Base-by-base conservation (phyloP, 2,797 vertebrate species). In the Anisognathus igniventris region DNA sequence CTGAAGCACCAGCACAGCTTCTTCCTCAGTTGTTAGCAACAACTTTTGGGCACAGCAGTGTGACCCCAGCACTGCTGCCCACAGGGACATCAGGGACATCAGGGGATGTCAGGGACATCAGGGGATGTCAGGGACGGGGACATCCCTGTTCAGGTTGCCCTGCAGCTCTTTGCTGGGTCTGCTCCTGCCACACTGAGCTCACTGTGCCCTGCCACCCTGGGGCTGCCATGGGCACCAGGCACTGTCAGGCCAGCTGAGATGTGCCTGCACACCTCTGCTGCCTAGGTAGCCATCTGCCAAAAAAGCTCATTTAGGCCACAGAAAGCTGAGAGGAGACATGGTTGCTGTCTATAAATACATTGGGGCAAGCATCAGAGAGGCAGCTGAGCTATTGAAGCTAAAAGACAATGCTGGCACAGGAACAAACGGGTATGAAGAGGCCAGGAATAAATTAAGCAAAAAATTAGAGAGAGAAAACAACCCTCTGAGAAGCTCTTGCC, bases 341-440 rank as follows among this genome's bases (percentile, higher is more conserved):
- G 73, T 80, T 90, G 54, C 68, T 68, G 73, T 56, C 94, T 95
- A 93, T 90, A 95, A 96, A 95, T 95, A 95, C 80, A 88, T 18
- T 45, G 82, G 68, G 66, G 73, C 86, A 66, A 94, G 60, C 92
- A 95, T 86, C 80, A 95, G 86, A 89, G 90, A 96, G 51, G 76
- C 92, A 90, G 71, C 35, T 66, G 83, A 95, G 73, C 92, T 96
- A 93, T 93, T 96, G 96, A 95, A 96, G 90, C 90, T 95, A 56
- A 66, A 92, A 96, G 86, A 96, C 94, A 96, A 96, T 95, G 94
- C 79, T 96, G 96, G 94, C 94, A 50, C 50, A 44, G 56, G 88
- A 96, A 95, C 94, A 96, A 95, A 93, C 0, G 14, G 62, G 64
- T 65, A 88, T 39, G 64, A 70, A 90, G 92, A 73, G 76, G 92